A percentile compares a stretch with the other conserved stretches of the same genome.
These are phyloP conservation scores for Harmothoe impar DNA, from an alignment of 2,888 invertebrate species.

Conservation along the genomic window DNA sequence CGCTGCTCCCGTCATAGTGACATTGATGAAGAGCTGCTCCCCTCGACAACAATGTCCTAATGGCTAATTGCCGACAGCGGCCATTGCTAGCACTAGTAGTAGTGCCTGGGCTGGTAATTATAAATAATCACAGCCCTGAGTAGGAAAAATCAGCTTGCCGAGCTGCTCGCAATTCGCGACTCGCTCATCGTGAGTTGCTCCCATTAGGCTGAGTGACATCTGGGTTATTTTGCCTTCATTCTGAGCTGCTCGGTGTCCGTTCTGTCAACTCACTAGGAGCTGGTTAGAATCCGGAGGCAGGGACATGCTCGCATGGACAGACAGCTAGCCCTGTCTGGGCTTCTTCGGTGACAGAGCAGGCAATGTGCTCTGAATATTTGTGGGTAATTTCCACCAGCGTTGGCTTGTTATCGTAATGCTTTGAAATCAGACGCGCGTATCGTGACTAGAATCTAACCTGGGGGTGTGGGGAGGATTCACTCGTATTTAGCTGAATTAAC, in stretches of 20 bases:
- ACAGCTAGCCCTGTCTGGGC: background rate
- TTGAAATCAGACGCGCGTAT: too few species aligned
- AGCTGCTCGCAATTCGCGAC: background rate
- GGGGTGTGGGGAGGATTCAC: too few species aligned
- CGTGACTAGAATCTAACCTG: too few species aligned
- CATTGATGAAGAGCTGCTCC: too few species aligned
- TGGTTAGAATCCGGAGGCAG: background rate
- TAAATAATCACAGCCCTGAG: background rate
- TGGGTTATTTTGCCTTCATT: slow-evolving; percentile 33
- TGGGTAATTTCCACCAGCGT: too few species aligned
- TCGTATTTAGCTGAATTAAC: too few species aligned
- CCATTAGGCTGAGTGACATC: slow-evolving; percentile 21
- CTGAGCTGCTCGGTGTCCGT: background rate
- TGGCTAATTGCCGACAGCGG: too few species aligned
- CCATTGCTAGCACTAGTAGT: too few species aligned
- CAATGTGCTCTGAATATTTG: background rate
- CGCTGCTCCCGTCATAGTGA: too few species aligned
- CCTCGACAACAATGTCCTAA: too few species aligned
- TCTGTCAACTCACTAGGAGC: background rate
- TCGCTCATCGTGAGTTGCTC: background rate
- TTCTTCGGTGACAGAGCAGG: background rate
- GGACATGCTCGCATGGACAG: background rate
- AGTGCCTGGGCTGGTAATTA: too few species aligned
- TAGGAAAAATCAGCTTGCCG: background rate
- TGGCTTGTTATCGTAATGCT: too few species aligned